A percentile compares a stretch with the other conserved stretches of the same genome.
Conservation (phyloP, 2,113 vertebrate genomes). For the Reinhardtius hippoglossoides region DNA sequence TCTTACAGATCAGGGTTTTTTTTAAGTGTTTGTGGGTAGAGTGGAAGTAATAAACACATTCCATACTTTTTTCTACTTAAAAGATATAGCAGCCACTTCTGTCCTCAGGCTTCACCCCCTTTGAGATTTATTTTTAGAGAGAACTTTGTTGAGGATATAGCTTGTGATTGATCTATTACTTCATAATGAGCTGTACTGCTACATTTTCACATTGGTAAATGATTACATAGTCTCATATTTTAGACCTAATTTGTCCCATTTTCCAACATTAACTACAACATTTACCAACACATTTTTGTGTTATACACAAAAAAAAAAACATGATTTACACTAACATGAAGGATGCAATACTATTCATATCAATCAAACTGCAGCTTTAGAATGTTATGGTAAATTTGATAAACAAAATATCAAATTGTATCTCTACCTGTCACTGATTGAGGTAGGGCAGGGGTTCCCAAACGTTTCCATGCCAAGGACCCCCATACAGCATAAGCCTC, state of each 20-base stretch:
- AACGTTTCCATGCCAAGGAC: too few species aligned
- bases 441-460: too few species aligned
- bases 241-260: too few species aligned
- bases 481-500: too few species aligned
- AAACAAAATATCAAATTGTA: too few species aligned
- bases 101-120: neutral
- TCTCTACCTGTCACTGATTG: neutral
- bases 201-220: neutral
- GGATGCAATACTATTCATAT: too few species aligned
- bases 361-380: too few species aligned
- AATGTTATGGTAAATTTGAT: too few species aligned
- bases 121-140: neutral
- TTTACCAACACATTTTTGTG: too few species aligned
- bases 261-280: too few species aligned
- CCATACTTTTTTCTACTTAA: neutral
- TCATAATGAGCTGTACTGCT: neutral
- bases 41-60: neutral
- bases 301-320: too few species aligned
- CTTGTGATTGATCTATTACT: neutral
- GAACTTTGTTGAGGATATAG: neutral
- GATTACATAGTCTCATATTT: neutral
- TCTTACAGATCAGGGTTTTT: neutral
- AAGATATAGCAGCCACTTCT: neutral
- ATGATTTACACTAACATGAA: too few species aligned
- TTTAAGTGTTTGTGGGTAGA: conserved; percentile 7